Evolutionary conservation across 2,113 vertebrate genomes (phyloP).

Genomic region (Falcunculus frontatus): DNA sequence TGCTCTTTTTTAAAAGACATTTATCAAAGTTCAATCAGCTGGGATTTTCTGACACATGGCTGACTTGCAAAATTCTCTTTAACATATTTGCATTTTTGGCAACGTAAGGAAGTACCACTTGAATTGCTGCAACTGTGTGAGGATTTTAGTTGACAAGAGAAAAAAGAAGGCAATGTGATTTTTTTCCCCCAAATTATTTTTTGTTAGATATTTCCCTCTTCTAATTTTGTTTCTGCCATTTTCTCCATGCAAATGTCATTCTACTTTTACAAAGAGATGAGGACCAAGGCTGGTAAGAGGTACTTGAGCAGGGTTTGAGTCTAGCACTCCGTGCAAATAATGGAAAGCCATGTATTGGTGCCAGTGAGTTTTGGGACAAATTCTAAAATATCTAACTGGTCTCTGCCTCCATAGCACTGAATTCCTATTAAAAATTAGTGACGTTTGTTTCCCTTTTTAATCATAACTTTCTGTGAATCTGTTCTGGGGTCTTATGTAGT

Average conservation of each 20-base stretch:
- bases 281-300: background rate
- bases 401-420: background rate
- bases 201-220: background rate
- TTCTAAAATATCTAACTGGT: background rate
- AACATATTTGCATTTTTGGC: background rate
- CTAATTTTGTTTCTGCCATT: background rate
- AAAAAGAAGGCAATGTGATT: background rate
- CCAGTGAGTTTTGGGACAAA: background rate
- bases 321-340: background rate
- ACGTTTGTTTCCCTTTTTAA: background rate
- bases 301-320: background rate
- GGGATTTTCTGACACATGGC: background rate
- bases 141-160: background rate
- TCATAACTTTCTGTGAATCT: background rate
- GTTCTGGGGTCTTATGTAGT: background rate
- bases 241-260: background rate
- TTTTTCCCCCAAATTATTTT: background rate
- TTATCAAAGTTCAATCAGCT: background rate
- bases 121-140: background rate
- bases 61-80: conserved; percentile 3
- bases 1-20: background rate
- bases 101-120: background rate
- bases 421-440: background rate
- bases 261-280: background rate
- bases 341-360: background rate